Percentiles rank a stretch among this genome's conserved stretches.
phyloP scores from a whole-genome alignment of 2,888 invertebrate genomes.

The Dascillus cervinus region DNA sequence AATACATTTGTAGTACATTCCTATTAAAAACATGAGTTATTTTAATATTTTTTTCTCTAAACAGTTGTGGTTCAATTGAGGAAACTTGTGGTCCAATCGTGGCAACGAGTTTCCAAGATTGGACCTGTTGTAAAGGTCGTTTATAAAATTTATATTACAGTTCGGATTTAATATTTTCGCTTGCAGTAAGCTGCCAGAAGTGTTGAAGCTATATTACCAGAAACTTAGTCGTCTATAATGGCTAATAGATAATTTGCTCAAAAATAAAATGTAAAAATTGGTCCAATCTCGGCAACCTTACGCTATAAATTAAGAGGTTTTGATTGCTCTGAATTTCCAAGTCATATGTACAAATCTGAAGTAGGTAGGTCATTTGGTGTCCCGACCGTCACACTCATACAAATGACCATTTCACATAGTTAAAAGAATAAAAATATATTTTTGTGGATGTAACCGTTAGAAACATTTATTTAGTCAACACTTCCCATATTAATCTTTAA shows the following conservation, averaged over 20 bases:
- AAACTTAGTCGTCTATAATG: background rate
- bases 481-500: too few species aligned
- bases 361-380: too few species aligned
- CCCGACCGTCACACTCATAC: too few species aligned
- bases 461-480: too few species aligned
- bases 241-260: background rate
- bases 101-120: slow-evolving; percentile 1
- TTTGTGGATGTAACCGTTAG: too few species aligned
- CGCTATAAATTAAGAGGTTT: too few species aligned
- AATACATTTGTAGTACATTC: background rate
- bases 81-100: background rate
- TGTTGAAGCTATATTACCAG: background rate
- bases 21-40: background rate
- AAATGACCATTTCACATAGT: too few species aligned
- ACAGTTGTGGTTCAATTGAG: background rate
- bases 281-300: background rate
- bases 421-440: too few species aligned
- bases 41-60: background rate
- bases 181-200: background rate
- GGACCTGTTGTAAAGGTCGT: background rate
- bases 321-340: too few species aligned
- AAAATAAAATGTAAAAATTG: background rate
- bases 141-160: background rate
- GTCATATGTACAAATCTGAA: too few species aligned
- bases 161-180: background rate